Evolutionary conservation across 30 jellyfish, hydroid and myxozoan species (phyloP).

Genomic region (Phacellophora camtschatica): DNA sequence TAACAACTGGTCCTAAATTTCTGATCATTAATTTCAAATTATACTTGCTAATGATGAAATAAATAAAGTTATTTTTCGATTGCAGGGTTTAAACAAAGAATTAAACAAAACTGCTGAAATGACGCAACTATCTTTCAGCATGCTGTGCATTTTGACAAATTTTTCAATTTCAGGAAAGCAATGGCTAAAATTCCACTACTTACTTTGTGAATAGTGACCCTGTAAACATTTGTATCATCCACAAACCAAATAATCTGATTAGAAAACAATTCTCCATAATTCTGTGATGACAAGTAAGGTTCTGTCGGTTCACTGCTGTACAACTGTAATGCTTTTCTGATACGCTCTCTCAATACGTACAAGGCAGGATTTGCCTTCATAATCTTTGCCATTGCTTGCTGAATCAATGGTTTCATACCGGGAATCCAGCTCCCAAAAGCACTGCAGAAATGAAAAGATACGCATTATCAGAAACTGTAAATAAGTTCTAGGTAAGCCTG

Average conservation of each 20-base stretch:
- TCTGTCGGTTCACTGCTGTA: slow-evolving; percentile 99
- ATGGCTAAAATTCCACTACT: not conserved
- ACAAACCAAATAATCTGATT: slow-evolving; percentile 99
- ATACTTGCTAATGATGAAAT: no score
- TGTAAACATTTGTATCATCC: slow-evolving; percentile 98
- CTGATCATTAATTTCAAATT: no score
- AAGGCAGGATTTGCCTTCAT: slow-evolving; percentile 99
- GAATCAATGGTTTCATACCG: slow-evolving; percentile 99
- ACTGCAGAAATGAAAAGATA: slow-evolving; percentile 56
- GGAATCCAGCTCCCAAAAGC: slow-evolving; percentile 99
- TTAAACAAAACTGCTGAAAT: no score
- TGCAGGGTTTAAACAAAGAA: no score
- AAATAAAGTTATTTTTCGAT: no score
- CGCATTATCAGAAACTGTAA: not conserved
- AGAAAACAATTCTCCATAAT: slow-evolving; percentile 98
- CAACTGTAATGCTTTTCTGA: slow-evolving; percentile 98
- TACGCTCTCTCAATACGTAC: slow-evolving; percentile 99
- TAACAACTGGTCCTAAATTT: no score
- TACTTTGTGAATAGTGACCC: slow-evolving; percentile 98
- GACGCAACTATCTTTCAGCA: no score
- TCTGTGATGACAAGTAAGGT: slow-evolving; percentile 98
- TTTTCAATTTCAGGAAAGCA: not conserved
- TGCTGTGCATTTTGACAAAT: no score
- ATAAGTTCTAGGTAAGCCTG: not conserved
- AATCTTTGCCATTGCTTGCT: slow-evolving; percentile 99